Percentiles rank a stretch among this genome's conserved stretches.
Conservation (phyloP, 2,797 vertebrate genomes). For the Semotilus atromaculatus region DNA sequence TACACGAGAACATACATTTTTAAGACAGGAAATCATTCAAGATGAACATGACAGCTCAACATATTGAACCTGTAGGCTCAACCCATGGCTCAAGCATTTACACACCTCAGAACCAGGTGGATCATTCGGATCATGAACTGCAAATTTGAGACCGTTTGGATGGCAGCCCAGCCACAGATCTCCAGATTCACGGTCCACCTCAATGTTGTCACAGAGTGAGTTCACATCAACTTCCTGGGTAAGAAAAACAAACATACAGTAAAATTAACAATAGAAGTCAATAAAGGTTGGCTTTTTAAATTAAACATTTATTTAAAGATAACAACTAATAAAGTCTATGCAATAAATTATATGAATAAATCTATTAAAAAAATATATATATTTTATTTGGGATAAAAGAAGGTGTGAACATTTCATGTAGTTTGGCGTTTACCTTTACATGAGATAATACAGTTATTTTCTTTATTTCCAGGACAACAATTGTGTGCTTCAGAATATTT, state of each 20-base stretch:
- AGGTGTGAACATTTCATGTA: background rate
- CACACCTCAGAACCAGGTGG: constrained; percentile 82
- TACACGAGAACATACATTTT: constrained; percentile 12
- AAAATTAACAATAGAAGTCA: background rate
- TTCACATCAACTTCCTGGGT: constrained; percentile 77
- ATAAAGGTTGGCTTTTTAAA: background rate
- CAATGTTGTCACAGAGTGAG: constrained; percentile 82
- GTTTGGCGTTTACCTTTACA: constrained; percentile 71
- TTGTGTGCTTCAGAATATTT: constrained; percentile 68
- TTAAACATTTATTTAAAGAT: background rate
- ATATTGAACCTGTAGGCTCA: background rate
- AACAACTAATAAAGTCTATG: background rate
- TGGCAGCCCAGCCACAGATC: constrained; percentile 84
- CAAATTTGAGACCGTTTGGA: constrained; percentile 76
- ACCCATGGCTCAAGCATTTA: background rate
- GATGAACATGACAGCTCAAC: background rate
- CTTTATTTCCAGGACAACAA: constrained; percentile 74
- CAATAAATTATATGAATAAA: background rate
- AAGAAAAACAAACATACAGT: background rate
- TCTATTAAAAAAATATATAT: background rate
- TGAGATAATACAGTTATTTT: constrained; percentile 66
- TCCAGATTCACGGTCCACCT: constrained; percentile 78
- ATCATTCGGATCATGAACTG: constrained; percentile 71
- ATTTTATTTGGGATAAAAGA: background rate
- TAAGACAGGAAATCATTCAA: background rate